Base-by-base conservation (phyloP, 2,113 vertebrate genomes). In the Indicator maculatus region DNA sequence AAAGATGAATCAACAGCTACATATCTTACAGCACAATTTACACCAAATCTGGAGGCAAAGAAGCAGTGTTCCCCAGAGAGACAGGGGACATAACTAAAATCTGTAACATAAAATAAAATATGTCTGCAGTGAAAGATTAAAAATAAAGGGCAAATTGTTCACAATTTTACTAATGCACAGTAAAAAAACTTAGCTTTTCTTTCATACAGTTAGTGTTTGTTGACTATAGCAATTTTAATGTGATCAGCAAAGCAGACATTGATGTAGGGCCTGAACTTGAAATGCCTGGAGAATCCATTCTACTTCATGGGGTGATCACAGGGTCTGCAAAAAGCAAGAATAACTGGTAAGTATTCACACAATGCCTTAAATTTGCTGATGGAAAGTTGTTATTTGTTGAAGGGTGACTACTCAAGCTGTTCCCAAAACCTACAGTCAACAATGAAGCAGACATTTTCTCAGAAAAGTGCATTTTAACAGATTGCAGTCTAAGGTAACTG, bases 321-420 rank as follows among this genome's bases (percentile, higher is more conserved):
- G 89, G 58, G 44, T 89, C 96, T 97, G 97, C 31, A 96, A 96
- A 96, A 93, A 90, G 33, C 64, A 96, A 97, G 75, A 96, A 91
- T 3, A 95, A 73, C n/a, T 21, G 50, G 7, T 96, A n/a, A 97
- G 55, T 38, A 86, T 58, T 53, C 16, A 28, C 19, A n/a, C 39
- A 31, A 47, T 31, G 50, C 47, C 41, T 20, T 31, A 33, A 45
- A 28, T 9, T 24, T 64, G 12, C 27, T 52, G 41, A 41, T 9
- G 20, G 24, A 18, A 24, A 36, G 28, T 2, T 66, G 36, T 23
- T 73, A 21, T 17, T 30, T 27, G 15, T 6, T 12, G 41, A 56
- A 77, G 4, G 17, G 63, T 6, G 31, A 45, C 13, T 83, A 6
- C 21, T 38, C 50, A 28, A 58, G 41, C 10, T 30, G n/a, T 30